A percentile compares a stretch with the other conserved stretches of the same genome.
Conservation (phyloP, 2,113 vertebrate genomes). For the Azemiops feae region DNA sequence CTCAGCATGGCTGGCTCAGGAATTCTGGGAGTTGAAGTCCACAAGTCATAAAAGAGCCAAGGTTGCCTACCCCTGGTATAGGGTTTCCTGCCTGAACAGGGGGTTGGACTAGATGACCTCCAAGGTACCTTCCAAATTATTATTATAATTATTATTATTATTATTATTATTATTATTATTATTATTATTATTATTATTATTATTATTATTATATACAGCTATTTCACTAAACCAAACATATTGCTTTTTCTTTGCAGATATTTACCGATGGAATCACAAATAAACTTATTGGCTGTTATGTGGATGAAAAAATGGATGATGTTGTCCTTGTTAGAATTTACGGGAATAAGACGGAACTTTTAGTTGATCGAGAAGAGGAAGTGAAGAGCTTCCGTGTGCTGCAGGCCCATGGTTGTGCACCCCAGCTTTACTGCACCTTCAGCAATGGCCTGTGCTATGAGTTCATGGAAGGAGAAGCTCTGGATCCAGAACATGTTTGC, state of each 20-base stretch:
- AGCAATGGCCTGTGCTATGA: slow-evolving; percentile 96
- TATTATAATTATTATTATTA: no score
- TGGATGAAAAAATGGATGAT: slow-evolving; percentile 81
- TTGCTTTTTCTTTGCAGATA: slow-evolving; percentile 68
- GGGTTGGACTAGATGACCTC: no score
- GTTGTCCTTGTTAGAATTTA: slow-evolving; percentile 96
- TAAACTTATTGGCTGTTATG: slow-evolving; percentile 92
- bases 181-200: no score
- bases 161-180: no score
- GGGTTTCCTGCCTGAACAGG: no score
- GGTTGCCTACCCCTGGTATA: no score
- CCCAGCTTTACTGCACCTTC: slow-evolving; percentile 94
- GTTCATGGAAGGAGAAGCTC: slow-evolving; percentile 89
- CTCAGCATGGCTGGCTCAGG: no score
- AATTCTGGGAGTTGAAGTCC: no score
- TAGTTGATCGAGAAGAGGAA: slow-evolving; percentile 93
- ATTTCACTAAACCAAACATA: not conserved
- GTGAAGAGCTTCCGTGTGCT: slow-evolving; percentile 95
- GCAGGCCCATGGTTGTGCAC: slow-evolving; percentile 90
- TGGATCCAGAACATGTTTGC: slow-evolving; percentile 92
- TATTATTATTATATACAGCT: not conserved
- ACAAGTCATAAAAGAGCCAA: no score
- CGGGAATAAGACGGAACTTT: slow-evolving; percentile 92
- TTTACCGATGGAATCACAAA: slow-evolving; percentile 98
- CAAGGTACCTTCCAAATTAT: no score